A percentile compares a stretch with the other conserved stretches of the same genome.
phyloP scores from a whole-genome alignment of 2,797 vertebrate species.

The Hafferia zeledoni region DNA sequence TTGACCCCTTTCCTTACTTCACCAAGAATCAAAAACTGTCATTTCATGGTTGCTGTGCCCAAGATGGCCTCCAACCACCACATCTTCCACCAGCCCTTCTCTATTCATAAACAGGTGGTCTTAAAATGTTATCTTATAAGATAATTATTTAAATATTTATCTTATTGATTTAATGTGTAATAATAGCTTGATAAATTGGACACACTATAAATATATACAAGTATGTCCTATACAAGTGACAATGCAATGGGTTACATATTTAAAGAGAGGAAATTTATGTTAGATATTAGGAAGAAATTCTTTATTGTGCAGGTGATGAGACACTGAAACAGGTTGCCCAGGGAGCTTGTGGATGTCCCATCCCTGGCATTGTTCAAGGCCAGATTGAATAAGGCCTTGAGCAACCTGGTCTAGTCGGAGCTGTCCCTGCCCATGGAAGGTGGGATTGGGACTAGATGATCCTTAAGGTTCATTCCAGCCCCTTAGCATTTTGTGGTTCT shows the following conservation, averaged over 20 bases:
- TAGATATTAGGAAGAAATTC: not conserved
- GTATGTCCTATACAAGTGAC: not conserved
- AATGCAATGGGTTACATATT: not conserved
- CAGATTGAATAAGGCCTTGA: not conserved
- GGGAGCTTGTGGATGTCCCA: not conserved
- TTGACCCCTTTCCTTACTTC: not conserved
- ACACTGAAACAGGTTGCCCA: not conserved
- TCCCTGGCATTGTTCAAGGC: not conserved
- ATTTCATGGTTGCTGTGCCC: not conserved
- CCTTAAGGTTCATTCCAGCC: not conserved
- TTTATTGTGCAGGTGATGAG: not conserved
- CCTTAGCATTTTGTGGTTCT: not conserved
- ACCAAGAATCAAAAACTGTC: not conserved
- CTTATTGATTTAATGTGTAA: not conserved
- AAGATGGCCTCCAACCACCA: not conserved
- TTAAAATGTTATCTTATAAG: not conserved
- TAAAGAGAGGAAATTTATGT: not conserved
- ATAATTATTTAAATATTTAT: not conserved
- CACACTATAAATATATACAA: not conserved
- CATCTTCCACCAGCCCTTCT: not conserved
- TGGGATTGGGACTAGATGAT: fast-evolving
- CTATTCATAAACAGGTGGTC: not conserved
- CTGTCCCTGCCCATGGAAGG: not conserved
- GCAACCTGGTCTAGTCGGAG: not conserved
- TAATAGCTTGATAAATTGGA: not conserved